Percentiles rank a stretch among this genome's conserved stretches.
Evolutionary conservation across 2,888 invertebrate genomes (phyloP).

Genomic region (Drosophila birchii): DNA sequence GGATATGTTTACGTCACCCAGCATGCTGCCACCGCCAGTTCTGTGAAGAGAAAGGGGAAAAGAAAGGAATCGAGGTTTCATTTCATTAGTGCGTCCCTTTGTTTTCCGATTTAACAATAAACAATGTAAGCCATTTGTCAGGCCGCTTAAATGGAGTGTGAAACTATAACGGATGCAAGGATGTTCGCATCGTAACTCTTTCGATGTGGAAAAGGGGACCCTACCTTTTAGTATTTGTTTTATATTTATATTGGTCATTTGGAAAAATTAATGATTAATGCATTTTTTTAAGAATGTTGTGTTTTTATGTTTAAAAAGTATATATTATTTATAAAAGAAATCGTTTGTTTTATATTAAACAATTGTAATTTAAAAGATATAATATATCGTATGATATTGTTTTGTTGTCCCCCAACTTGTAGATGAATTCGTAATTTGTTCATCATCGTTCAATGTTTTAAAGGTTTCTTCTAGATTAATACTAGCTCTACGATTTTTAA

Average conservation of each 20-base stretch:
- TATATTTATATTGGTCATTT: background rate
- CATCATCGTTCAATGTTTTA: too few species aligned
- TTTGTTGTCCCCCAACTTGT: too few species aligned
- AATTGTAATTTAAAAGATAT: too few species aligned
- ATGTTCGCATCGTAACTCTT: slow-evolving; percentile 15
- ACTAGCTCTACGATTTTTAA: too few species aligned
- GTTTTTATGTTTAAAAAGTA: too few species aligned
- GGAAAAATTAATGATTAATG: background rate
- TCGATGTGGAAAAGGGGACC: background rate
- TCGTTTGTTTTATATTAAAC: too few species aligned
- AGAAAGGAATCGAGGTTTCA: slow-evolving; percentile 2
- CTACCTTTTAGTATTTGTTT: background rate
- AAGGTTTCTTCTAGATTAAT: too few species aligned
- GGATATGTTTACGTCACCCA: slow-evolving; percentile 97
- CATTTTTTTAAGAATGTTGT: background rate
- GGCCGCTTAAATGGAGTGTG: slow-evolving; percentile 12
- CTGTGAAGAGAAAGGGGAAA: slow-evolving; percentile 62
- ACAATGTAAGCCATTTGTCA: slow-evolving; percentile 25
- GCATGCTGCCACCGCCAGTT: slow-evolving; percentile 88
- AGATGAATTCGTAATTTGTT: too few species aligned
- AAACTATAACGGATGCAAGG: slow-evolving; percentile 14
- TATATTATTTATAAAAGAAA: too few species aligned
- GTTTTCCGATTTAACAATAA: slow-evolving; percentile 18
- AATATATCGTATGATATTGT: too few species aligned
- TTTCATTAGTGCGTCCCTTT: slow-evolving; percentile 21